A percentile compares a stretch with the other conserved stretches of the same genome.
These are phyloP conservation scores for Diadema setosum DNA, from an alignment of 35 echinoderm and acorn worm genomes.

Conservation along the genomic window DNA sequence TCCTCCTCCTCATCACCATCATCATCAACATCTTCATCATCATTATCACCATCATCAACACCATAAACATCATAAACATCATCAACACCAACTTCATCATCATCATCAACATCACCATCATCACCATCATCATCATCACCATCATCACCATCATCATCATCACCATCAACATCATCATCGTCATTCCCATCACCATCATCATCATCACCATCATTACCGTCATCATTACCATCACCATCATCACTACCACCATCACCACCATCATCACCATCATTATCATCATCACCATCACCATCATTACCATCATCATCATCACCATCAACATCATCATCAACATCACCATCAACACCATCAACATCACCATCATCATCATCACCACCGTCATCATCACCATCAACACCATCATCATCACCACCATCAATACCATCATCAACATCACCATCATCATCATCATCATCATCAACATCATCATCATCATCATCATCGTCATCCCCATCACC, in stretches of 20 bases:
- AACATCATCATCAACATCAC: neutral
- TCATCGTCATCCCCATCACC: too few species aligned
- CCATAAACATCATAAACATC: too few species aligned
- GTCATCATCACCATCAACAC: too few species aligned
- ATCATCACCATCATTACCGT: neutral
- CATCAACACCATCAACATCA: too few species aligned
- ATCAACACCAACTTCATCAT: neutral
- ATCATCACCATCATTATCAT: neutral
- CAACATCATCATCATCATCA: too few species aligned
- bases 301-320: neutral
- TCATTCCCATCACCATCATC: neutral
- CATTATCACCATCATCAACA: neutral
- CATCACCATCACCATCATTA: neutral
- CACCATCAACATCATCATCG: neutral
- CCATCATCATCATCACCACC: neutral
- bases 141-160: neutral
- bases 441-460: too few species aligned
- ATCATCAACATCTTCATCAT: neutral
- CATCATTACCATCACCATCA: neutral
- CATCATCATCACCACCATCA: too few species aligned
- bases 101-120: neutral
- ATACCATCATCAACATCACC: too few species aligned
- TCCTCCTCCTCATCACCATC: too few species aligned
- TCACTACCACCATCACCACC: neutral
- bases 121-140: neutral